Conservation (phyloP, 2,797 vertebrate species). For the Platalea minor region DNA sequence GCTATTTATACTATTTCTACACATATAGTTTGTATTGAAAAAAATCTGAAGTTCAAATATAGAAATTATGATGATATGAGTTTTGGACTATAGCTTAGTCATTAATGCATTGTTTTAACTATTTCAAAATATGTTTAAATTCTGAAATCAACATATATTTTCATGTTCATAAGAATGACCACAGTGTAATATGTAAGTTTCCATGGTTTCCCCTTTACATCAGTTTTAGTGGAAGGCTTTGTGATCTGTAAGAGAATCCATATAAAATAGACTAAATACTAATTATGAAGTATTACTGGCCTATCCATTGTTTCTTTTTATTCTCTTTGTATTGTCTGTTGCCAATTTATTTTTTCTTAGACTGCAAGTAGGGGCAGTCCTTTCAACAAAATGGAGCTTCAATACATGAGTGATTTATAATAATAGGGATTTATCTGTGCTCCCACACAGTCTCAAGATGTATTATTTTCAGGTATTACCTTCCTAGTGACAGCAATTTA, state of each 20-base stretch:
- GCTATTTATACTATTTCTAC: background rate
- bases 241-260: background rate
- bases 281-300: background rate
- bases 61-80: background rate
- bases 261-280: background rate
- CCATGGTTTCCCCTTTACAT: background rate
- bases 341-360: background rate
- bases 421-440: background rate
- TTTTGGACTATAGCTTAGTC: background rate
- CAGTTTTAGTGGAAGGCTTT: background rate
- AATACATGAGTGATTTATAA: background rate
- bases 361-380: background rate
- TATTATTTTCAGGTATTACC: background rate
- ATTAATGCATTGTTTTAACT: background rate
- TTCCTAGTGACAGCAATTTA: background rate
- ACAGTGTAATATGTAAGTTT: background rate
- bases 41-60: background rate
- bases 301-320: background rate
- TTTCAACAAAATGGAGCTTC: background rate
- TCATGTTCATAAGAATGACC: background rate
- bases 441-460: background rate
- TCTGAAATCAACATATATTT: background rate
- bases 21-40: background rate
- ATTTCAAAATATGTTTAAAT: background rate
- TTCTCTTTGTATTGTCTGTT: background rate